Conservation (phyloP, 2,888 invertebrate species). For the Drosophila nr. medialis region DNA sequence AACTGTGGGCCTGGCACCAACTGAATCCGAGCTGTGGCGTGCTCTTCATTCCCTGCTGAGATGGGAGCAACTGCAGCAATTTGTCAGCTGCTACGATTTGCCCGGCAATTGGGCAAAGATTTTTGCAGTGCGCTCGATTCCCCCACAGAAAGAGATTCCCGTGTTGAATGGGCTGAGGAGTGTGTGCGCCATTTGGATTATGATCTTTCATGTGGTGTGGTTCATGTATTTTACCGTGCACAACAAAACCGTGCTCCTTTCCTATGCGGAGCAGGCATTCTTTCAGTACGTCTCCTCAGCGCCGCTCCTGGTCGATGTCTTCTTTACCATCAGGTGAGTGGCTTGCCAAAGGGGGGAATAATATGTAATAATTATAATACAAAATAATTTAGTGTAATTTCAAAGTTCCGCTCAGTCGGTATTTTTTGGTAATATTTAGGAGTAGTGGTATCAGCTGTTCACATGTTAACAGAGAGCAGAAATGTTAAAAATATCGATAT, state of each 20-base stretch:
- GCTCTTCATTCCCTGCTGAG: slow-evolving; percentile 56
- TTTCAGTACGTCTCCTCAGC: slow-evolving; percentile 84
- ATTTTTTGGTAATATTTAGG: slow-evolving; percentile 6
- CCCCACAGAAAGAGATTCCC: slow-evolving; percentile 77
- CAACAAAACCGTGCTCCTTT: slow-evolving; percentile 83
- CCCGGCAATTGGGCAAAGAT: slow-evolving; percentile 76
- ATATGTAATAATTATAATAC: not conserved
- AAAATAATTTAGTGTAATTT: not conserved
- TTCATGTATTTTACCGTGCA: slow-evolving; percentile 84
- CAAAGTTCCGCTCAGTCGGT: not conserved
- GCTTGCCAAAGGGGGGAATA: not conserved
- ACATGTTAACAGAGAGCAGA: not conserved
- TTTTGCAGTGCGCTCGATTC: slow-evolving; percentile 71
- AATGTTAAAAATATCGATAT: not conserved
- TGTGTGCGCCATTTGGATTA: slow-evolving; percentile 84
- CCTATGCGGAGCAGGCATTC: slow-evolving; percentile 82
- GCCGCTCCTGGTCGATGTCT: slow-evolving; percentile 84
- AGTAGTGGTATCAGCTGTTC: not conserved
- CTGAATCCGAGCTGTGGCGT: slow-evolving; percentile 66
- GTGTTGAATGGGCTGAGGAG: slow-evolving; percentile 84
- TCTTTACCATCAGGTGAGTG: slow-evolving; percentile 84
- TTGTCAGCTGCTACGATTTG: slow-evolving; percentile 83
- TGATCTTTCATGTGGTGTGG: slow-evolving; percentile 84
- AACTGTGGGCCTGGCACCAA: slow-evolving; percentile 52
- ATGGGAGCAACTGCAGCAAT: slow-evolving; percentile 52